phyloP scores from a whole-genome alignment of 2,113 vertebrate species.

The Octodon degus region DNA sequence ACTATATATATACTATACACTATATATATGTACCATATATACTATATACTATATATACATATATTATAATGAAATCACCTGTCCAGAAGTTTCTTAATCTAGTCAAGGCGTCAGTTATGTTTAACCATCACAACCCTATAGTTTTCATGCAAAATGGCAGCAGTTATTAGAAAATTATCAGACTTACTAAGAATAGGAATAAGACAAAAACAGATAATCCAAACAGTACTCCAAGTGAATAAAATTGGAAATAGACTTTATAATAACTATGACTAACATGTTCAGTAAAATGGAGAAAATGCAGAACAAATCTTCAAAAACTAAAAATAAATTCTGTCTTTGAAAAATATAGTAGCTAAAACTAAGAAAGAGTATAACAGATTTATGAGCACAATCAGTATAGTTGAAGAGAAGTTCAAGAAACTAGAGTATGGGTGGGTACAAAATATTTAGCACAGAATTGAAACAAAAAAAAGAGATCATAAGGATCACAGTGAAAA shows the following conservation, averaged over 20 bases:
- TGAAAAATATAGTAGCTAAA: constrained; percentile 22
- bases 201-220: constrained; percentile 39
- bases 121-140: neutral
- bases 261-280: neutral
- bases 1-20: no score
- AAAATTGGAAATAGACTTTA: constrained; percentile 34
- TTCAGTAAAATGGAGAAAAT: constrained; percentile 34
- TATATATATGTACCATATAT: no score
- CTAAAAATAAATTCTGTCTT: neutral
- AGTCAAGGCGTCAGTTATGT: neutral
- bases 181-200: neutral
- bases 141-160: neutral
- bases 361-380: constrained; percentile 13
- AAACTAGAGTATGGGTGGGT: neutral
- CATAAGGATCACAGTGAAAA: neutral
- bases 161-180: constrained; percentile 14
- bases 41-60: no score
- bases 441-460: constrained; percentile 39
- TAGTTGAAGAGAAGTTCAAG: neutral
- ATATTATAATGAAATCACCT: neutral
- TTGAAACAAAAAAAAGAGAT: neutral
- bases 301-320: constrained; percentile 16
- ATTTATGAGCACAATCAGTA: neutral
- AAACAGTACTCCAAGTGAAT: neutral
- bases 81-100: neutral